A percentile compares a stretch with the other conserved stretches of the same genome.
Conservation (phyloP, 2,888 invertebrate genomes). For the Stomorhina lunata region DNA sequence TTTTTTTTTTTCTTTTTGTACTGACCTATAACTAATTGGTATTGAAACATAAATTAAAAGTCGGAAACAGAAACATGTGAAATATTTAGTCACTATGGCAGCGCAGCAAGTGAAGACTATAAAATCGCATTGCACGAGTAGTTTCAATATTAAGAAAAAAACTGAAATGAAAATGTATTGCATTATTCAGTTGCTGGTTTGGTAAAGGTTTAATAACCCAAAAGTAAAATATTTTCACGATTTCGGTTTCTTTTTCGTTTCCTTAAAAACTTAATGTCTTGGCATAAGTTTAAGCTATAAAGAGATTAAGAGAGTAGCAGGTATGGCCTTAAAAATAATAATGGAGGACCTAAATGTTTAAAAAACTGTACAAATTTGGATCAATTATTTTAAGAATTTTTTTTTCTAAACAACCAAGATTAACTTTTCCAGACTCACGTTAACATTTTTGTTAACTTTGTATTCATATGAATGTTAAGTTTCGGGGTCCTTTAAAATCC, state of each 20-base stretch:
- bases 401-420: too few species aligned
- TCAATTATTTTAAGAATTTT: too few species aligned
- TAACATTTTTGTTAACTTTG: too few species aligned
- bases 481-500: background rate
- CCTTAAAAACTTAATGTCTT: conserved; percentile 16
- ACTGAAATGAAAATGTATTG: conserved; percentile 27
- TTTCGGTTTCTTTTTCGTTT: background rate
- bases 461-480: too few species aligned
- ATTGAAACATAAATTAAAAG: conserved; percentile 80
- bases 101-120: background rate
- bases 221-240: background rate
- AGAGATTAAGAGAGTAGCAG: background rate
- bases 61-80: conserved; percentile 72
- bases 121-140: conserved; percentile 16
- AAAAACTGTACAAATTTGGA: too few species aligned
- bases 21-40: conserved; percentile 79
- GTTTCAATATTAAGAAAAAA: conserved; percentile 22
- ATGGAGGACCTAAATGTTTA: too few species aligned
- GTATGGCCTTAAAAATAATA: background rate
- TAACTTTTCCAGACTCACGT: too few species aligned
- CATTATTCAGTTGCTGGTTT: background rate
- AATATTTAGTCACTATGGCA: conserved; percentile 23
- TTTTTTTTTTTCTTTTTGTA: conserved; percentile 65
- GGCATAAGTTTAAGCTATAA: conserved; percentile 11
- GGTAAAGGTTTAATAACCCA: conserved; percentile 33